These are phyloP conservation scores for Nomada lathburiana DNA, from an alignment of 2,888 invertebrate species.

Conservation along the genomic window DNA sequence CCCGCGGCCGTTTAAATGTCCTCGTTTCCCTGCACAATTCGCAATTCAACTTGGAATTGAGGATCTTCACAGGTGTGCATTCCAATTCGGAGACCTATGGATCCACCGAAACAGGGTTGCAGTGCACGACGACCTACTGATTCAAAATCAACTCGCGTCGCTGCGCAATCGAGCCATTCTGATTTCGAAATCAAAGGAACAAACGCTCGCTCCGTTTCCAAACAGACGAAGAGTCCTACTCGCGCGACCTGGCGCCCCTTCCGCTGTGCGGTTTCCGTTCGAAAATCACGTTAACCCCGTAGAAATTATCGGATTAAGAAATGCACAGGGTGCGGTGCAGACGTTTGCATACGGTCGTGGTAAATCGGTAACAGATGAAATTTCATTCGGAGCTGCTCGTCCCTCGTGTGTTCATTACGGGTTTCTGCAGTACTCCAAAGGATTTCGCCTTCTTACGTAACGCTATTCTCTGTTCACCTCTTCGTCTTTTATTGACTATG, in stretches of 20 bases:
- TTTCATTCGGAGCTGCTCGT: slow-evolving; percentile 42
- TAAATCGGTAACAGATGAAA: slow-evolving; percentile 60
- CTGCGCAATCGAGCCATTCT: background rate
- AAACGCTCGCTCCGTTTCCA: slow-evolving; percentile 30
- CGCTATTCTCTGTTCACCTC: slow-evolving; percentile 32
- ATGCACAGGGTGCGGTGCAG: background rate
- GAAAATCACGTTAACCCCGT: slow-evolving; percentile 31
- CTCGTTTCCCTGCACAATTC: background rate
- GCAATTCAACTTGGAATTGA: background rate
- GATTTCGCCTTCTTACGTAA: slow-evolving; percentile 61
- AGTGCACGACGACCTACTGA: background rate
- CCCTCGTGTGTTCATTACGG: slow-evolving; percentile 41
- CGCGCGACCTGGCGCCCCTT: background rate
- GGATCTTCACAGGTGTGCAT: background rate
- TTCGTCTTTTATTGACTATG: background rate
- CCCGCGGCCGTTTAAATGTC: no score
- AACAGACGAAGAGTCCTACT: background rate
- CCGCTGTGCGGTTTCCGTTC: slow-evolving; percentile 7
- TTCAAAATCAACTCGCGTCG: slow-evolving; percentile 7
- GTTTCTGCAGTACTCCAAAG: slow-evolving; percentile 58
- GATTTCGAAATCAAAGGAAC: slow-evolving; percentile 24
- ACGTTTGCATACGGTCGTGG: slow-evolving; percentile 16
- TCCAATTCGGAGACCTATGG: background rate
- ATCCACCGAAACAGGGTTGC: background rate
- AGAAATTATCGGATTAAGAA: slow-evolving; percentile 35